Evolutionary conservation across 2,113 vertebrate genomes (phyloP).

Genomic region (Oncorhynchus nerka): DNA sequence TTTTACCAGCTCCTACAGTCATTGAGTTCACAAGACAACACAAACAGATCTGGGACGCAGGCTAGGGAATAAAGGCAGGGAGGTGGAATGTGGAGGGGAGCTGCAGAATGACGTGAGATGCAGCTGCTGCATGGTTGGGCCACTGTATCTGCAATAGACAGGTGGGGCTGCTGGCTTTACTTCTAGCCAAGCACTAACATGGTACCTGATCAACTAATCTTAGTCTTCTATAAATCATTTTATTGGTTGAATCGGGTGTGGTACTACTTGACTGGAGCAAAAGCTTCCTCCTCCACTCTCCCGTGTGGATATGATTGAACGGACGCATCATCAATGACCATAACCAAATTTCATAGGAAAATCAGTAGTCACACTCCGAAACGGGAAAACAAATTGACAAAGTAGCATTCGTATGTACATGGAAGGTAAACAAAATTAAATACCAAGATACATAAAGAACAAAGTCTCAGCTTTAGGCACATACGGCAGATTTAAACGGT

Average conservation of each 20-base stretch:
- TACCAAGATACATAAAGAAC: constrained; percentile 12
- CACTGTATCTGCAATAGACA: no score
- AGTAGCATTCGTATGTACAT: constrained; percentile 9
- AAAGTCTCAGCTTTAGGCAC: constrained; percentile 63
- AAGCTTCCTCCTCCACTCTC: no score
- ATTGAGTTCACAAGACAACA: no score
- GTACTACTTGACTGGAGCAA: no score
- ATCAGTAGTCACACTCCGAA: background rate
- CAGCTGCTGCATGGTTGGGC: background rate
- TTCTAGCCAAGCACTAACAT: no score
- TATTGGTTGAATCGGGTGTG: no score
- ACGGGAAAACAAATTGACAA: constrained; percentile 4
- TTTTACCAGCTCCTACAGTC: background rate
- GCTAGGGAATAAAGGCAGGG: background rate
- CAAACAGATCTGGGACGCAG: no score
- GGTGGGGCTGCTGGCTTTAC: no score
- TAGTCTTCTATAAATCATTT: no score
- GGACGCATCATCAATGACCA: background rate
- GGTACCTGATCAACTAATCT: no score
- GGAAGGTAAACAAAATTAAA: constrained; percentile 9
- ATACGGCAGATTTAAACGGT: constrained; percentile 69
- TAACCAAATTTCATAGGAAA: background rate
- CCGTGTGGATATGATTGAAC: no score
- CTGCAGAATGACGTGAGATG: constrained; percentile 1
- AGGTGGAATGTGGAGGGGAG: background rate